Evolutionary conservation across 2,797 vertebrate genomes (phyloP).

Genomic region (Spea hammondii): DNA sequence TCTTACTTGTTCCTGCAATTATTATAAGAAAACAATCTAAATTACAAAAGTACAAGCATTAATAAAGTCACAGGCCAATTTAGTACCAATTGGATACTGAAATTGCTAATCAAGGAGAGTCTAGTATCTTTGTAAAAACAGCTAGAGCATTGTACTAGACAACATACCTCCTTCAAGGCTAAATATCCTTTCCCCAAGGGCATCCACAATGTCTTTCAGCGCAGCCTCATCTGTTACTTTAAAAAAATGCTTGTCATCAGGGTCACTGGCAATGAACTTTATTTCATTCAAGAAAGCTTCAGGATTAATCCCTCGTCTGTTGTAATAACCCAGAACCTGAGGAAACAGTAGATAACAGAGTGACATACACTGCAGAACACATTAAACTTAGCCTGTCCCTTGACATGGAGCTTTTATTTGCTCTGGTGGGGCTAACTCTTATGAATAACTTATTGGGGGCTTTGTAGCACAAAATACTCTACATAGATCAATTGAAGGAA

Average conservation of each 20-base stretch:
- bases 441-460: too few species aligned
- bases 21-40: background rate
- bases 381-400: too few species aligned
- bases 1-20: slow-evolving; percentile 89
- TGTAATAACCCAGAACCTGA: slow-evolving; percentile 96
- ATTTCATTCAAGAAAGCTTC: slow-evolving; percentile 94
- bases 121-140: too few species aligned
- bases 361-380: too few species aligned
- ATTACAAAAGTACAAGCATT: background rate
- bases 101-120: too few species aligned
- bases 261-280: slow-evolving; percentile 95
- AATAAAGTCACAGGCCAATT: too few species aligned
- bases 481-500: too few species aligned
- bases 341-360: background rate
- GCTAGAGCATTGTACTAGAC: background rate
- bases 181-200: slow-evolving; percentile 95
- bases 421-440: too few species aligned
- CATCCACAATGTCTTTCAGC: slow-evolving; percentile 95
- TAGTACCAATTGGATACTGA: too few species aligned
- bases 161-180: slow-evolving; percentile 86
- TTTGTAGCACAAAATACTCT: too few species aligned
- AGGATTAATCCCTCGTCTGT: slow-evolving; percentile 93
- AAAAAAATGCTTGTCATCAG: slow-evolving; percentile 97
- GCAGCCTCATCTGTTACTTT: slow-evolving; percentile 95
- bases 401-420: too few species aligned